Evolutionary conservation across 2,888 invertebrate species (phyloP).

Genomic region (Metacarcinus magister): DNA sequence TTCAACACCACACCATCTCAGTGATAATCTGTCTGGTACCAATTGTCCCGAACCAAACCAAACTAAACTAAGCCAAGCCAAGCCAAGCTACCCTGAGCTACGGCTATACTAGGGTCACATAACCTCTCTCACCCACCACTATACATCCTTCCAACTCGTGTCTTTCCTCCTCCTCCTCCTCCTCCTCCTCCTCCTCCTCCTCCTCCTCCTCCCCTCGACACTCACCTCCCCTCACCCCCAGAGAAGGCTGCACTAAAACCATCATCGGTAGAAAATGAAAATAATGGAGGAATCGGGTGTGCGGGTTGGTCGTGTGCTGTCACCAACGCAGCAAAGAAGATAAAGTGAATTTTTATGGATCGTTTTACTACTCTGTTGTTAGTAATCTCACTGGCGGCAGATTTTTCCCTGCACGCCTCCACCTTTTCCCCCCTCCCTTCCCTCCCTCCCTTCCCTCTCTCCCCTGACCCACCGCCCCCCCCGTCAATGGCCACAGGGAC

Average conservation of each 20-base stretch:
- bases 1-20: neutral
- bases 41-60: too few species aligned
- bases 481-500: neutral
- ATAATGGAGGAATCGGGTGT: neutral
- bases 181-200: neutral
- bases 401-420: conserved; percentile 44
- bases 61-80: too few species aligned
- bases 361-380: conserved; percentile 8
- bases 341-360: conserved; percentile 32
- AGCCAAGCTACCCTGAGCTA: too few species aligned
- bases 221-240: neutral
- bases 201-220: neutral
- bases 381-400: neutral
- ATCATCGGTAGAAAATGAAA: neutral
- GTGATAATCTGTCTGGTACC: neutral
- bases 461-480: neutral
- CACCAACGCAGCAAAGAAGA: conserved; percentile 6
- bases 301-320: neutral
- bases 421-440: neutral
- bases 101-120: too few species aligned
- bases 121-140: too few species aligned
- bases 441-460: neutral
- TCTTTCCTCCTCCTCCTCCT: neutral
- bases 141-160: neutral
- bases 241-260: neutral